These are phyloP conservation scores for Luscinia megarhynchos DNA, from an alignment of 2,797 vertebrate species.

Conservation along the genomic window DNA sequence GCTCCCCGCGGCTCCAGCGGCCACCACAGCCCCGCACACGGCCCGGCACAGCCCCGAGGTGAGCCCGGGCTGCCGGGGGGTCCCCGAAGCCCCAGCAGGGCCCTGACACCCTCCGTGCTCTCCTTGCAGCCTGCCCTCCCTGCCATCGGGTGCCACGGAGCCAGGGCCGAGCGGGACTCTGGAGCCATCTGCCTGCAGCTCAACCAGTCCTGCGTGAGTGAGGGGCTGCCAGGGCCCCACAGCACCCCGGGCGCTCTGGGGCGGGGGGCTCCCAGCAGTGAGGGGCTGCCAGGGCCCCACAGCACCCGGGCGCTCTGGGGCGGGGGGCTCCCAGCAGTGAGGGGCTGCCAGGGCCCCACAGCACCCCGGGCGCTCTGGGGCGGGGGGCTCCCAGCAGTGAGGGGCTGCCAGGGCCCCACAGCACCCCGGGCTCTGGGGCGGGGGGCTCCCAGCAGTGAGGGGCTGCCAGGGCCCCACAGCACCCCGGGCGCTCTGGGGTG, in stretches of 20 bases:
- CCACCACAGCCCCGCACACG: accelerated
- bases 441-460: no score
- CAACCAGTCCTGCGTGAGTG: slow-evolving; percentile 77
- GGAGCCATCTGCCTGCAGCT: slow-evolving; percentile 73
- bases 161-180: slow-evolving; percentile 26
- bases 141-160: slow-evolving; percentile 34
- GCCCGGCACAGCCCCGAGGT: background rate
- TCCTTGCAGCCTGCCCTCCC: background rate
- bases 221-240: background rate
- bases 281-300: background rate
- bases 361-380: background rate
- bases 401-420: background rate
- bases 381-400: slow-evolving; percentile 49
- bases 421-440: no score
- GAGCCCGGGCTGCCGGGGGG: background rate
- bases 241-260: background rate
- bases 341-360: background rate
- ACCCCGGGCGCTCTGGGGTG: no score
- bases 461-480: no score
- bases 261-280: slow-evolving; percentile 49
- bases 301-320: background rate
- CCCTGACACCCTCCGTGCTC: background rate
- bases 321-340: slow-evolving; percentile 49
- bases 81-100: accelerated
- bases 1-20: accelerated